Conservation (phyloP, 2,888 invertebrate species). For the Melanchra persicariae region DNA sequence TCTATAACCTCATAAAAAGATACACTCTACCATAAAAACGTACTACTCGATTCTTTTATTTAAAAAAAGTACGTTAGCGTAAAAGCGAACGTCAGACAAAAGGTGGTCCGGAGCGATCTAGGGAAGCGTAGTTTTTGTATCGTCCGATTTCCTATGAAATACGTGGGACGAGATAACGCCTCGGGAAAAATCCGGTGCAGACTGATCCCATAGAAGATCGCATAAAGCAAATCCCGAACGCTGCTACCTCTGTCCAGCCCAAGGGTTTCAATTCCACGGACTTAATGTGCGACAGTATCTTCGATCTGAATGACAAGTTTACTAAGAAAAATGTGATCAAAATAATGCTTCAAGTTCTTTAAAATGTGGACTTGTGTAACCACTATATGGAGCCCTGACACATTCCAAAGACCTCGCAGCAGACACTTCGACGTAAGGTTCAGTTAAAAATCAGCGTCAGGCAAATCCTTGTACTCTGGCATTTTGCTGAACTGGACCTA, state of each 20-base stretch:
- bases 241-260: conserved; percentile 3
- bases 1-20: neutral
- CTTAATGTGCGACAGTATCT: conserved; percentile 16
- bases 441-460: too few species aligned
- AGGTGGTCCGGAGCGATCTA: conserved; percentile 22
- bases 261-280: conserved; percentile 6
- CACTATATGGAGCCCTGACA: too few species aligned
- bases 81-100: conserved; percentile 26
- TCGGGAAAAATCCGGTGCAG: conserved; percentile 32
- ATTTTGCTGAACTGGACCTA: too few species aligned
- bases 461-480: too few species aligned
- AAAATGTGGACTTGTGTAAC: neutral
- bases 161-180: conserved; percentile 54
- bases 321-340: neutral
- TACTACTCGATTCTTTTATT: conserved; percentile 9
- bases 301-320: too few species aligned
- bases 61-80: conserved; percentile 15
- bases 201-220: conserved; percentile 37
- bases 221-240: conserved; percentile 44
- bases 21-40: neutral
- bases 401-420: too few species aligned
- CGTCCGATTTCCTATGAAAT: conserved; percentile 59
- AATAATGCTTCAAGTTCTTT: conserved; percentile 13
- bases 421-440: too few species aligned
- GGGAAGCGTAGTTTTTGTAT: conserved; percentile 54